Conservation (phyloP, 2,797 vertebrate genomes). For the Lepilemur septentrionalis region DNA sequence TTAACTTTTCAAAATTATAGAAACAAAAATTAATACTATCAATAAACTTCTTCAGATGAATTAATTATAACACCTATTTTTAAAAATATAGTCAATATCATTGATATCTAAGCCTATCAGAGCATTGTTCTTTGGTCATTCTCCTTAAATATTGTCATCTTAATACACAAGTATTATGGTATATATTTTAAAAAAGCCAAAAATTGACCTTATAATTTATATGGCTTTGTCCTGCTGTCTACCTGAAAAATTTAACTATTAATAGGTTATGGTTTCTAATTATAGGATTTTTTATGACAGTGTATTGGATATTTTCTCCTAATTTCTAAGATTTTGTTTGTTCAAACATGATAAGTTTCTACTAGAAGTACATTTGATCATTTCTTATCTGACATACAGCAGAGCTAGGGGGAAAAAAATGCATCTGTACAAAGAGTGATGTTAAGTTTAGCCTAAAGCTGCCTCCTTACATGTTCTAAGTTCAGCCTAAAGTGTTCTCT, state of each 20-base stretch:
- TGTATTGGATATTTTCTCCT: conserved; percentile 56
- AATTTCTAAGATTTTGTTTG: conserved; percentile 54
- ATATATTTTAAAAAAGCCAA: neutral
- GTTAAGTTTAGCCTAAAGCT: no score
- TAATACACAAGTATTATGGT: neutral
- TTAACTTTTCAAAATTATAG: neutral
- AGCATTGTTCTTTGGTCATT: neutral
- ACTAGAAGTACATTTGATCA: conserved; percentile 54
- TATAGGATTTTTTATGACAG: conserved; percentile 57
- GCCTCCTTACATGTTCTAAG: no score
- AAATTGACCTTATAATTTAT: neutral
- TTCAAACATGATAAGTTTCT: conserved; percentile 29
- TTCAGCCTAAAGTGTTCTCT: no score
- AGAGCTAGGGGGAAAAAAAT: neutral
- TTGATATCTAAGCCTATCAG: neutral
- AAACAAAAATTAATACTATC: neutral
- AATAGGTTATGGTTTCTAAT: conserved; percentile 18
- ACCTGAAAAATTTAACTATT: conserved; percentile 32
- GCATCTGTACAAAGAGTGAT: neutral
- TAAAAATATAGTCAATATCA: neutral
- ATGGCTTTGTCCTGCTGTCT: neutral
- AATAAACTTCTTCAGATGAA: neutral
- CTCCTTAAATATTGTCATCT: neutral
- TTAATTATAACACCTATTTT: neutral
- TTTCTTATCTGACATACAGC: conserved; percentile 51